Evolutionary conservation across 2,797 vertebrate species (phyloP), one percentile per base, ranked within the genome.

Genomic region (Cynodonichthys magdalenae): DNA sequence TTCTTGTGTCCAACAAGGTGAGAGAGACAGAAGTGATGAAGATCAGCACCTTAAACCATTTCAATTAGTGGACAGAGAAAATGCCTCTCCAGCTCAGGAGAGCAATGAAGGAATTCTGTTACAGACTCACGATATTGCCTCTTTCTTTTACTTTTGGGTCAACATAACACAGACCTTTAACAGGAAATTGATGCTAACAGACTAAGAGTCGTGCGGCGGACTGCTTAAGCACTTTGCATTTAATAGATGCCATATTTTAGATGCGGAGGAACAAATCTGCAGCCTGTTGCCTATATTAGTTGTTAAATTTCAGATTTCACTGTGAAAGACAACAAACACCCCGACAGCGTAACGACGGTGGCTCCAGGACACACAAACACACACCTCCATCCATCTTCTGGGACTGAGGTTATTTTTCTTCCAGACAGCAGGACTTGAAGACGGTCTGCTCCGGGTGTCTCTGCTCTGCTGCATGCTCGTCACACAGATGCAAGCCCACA

Each of bases 381-480:
- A 46, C 28, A 63, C 58, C 48, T 56, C 15, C 28, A 34, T 73
- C 55, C 59, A 49, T 82, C 69, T 77, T 61, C 59, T 76, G 72
- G 66, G 45, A 28, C 61, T 47, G 27, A 75, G 66, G 70, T 69
- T 63, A 27, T 82, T 68, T 82, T 79, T 72, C 68, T 80, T 56
- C 44, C 51, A 72, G 86, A 67, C 71, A 84, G 77, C 66, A 15
- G 53, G 69, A 59, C 28, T 12, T 54, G 58, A 59, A 69, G 53
- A 29, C 58, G 47, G 56, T 36, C 75, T 66, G 53, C 56, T 12
- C 36, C 68, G 46, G 53, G 62, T 44, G 71, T 53, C 67, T 69
- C 60, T 57, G 63, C 76, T 73, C 63, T 75, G 83, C 65, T 69
- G 84, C 76, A 17, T 47, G 66, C 73, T 70, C 56, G 0, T 54